A percentile compares a stretch with the other conserved stretches of the same genome.
phyloP scores from a whole-genome alignment of 92 coral and sea anemone species.

The Pocillopora grandis region DNA sequence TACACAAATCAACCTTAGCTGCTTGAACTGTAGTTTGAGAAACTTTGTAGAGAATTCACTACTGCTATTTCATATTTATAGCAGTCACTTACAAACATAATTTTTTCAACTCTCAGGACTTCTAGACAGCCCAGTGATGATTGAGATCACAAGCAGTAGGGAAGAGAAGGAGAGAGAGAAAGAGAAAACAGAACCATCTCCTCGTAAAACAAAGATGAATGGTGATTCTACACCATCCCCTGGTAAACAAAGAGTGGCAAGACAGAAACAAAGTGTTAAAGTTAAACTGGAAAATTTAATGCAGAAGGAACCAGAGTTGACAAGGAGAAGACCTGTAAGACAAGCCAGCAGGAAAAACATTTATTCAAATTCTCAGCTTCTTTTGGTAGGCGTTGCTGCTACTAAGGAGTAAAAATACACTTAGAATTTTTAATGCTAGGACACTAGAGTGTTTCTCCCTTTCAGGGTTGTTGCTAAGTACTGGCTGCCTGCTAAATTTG shows the following conservation, averaged over 20 bases:
- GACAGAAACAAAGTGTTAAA: constrained; percentile 63
- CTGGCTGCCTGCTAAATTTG: no score
- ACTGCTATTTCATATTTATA: no score
- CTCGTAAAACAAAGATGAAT: constrained; percentile 24
- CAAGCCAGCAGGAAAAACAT: constrained; percentile 71
- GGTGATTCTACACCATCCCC: constrained; percentile 12
- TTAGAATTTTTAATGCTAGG: no score
- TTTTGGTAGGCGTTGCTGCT: constrained; percentile 34
- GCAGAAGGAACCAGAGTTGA: constrained; percentile 81
- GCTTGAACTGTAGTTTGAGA: no score
- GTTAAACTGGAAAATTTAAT: constrained; percentile 72
- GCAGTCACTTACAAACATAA: neutral
- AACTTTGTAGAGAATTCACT: no score
- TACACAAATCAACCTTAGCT: no score
- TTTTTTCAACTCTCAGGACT: constrained; percentile 3
- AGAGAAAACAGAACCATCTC: constrained; percentile 11
- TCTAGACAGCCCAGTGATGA: constrained; percentile 20
- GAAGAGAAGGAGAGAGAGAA: neutral
- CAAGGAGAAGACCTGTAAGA: constrained; percentile 82
- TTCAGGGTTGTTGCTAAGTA: no score
- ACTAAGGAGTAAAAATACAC: neutral
- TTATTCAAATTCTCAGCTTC: constrained; percentile 34
- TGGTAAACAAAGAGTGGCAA: constrained; percentile 43
- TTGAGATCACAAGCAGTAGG: neutral
- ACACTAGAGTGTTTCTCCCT: no score